A percentile compares a stretch with the other conserved stretches of the same genome.
phyloP scores from a whole-genome alignment of 2,797 vertebrate genomes.

The Apodemus agrarius region DNA sequence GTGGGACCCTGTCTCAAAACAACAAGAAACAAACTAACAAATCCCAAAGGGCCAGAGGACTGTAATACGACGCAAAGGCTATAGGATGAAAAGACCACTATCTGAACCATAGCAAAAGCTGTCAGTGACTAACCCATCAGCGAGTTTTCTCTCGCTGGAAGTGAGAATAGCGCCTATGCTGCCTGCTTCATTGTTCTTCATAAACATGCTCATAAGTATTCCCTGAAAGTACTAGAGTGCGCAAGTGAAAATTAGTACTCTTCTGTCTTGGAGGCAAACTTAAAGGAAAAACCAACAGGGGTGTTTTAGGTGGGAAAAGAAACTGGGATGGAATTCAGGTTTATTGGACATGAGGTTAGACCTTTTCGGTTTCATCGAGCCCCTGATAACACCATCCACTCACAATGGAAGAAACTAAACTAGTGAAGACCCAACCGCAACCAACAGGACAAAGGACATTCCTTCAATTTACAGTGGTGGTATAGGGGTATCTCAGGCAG shows the following conservation, averaged over 20 bases:
- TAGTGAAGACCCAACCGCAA: not conserved
- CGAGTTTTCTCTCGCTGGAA: conserved; percentile 8
- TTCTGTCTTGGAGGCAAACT: not conserved
- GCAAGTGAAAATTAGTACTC: conserved; percentile 20
- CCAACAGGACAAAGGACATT: not conserved
- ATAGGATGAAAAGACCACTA: not conserved
- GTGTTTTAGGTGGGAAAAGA: conserved; percentile 10
- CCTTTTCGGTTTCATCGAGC: not conserved
- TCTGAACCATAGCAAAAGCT: not conserved
- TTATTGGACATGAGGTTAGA: not conserved
- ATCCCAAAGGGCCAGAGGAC: not conserved
- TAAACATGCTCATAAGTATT: conserved; percentile 17
- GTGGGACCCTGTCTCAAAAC: not conserved
- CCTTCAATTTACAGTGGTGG: not conserved
- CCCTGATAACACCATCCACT: not conserved
- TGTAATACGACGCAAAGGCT: not conserved
- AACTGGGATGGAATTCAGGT: not conserved
- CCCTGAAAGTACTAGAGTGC: not conserved
- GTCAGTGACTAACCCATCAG: not conserved
- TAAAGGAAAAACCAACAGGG: not conserved
- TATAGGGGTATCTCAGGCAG: not conserved
- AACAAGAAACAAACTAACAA: not conserved
- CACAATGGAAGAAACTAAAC: not conserved
- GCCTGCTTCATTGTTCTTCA: not conserved
- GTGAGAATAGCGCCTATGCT: not conserved